Evolutionary conservation across 2,888 invertebrate genomes (phyloP).

Genomic region (Leptinotarsa haldemani): DNA sequence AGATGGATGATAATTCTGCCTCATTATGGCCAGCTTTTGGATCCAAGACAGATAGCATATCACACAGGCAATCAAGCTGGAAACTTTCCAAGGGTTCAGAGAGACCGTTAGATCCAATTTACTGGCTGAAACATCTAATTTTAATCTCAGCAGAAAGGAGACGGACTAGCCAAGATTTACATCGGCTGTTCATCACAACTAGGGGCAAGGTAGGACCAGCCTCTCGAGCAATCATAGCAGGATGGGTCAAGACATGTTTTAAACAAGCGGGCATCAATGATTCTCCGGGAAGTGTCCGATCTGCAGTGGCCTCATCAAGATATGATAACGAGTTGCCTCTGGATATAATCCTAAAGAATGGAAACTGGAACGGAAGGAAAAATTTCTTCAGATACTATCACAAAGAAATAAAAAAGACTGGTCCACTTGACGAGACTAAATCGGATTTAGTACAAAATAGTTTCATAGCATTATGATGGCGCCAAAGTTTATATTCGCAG

Average conservation of each 20-base stretch:
- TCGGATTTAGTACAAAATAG: too few species aligned
- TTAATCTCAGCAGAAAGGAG: too few species aligned
- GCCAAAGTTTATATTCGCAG: too few species aligned
- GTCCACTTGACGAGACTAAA: too few species aligned
- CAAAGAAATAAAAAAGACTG: slow-evolving; percentile 26
- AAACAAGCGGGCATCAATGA: slow-evolving; percentile 26
- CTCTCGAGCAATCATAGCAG: slow-evolving; percentile 35
- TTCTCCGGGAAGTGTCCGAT: slow-evolving; percentile 40
- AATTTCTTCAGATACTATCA: slow-evolving; percentile 34
- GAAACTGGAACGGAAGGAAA: slow-evolving; percentile 34
- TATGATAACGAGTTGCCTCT: slow-evolving; percentile 31
- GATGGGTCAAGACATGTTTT: slow-evolving; percentile 40
- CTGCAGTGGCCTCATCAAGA: slow-evolving; percentile 36
- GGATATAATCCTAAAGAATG: slow-evolving; percentile 34
- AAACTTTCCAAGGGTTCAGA: slow-evolving; percentile 18
- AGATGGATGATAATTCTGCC: too few species aligned
- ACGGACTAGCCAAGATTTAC: too few species aligned
- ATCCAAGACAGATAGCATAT: slow-evolving; percentile 22
- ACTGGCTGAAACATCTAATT: slow-evolving; percentile 13
- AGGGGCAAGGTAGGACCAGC: slow-evolving; percentile 26
- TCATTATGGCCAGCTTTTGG: slow-evolving; percentile 27
- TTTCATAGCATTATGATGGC: too few species aligned
- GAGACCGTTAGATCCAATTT: slow-evolving; percentile 8
- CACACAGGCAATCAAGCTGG: slow-evolving; percentile 26
- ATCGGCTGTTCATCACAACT: slow-evolving; percentile 6